Evolutionary conservation across 2,797 vertebrate species (phyloP).

Genomic region (Diglossa cyanea): DNA sequence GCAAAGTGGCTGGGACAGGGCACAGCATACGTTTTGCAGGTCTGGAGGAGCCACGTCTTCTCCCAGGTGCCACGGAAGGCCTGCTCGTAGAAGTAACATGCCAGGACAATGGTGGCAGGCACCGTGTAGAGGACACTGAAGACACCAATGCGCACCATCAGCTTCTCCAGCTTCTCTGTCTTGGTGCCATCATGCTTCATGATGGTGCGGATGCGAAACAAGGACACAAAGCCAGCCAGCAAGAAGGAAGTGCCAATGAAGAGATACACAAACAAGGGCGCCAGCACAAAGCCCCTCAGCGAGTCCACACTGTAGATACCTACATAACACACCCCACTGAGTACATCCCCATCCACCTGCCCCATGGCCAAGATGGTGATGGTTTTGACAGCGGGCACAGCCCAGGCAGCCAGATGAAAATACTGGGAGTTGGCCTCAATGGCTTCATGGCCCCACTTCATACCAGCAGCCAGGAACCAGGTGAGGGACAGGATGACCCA

Average conservation of each 20-base stretch:
- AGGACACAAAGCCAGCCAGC: constrained; percentile 95
- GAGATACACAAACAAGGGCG: constrained; percentile 94
- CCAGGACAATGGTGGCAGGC: constrained; percentile 95
- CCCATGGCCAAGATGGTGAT: constrained; percentile 98
- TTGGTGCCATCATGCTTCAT: constrained; percentile 99
- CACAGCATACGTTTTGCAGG: constrained; percentile 85
- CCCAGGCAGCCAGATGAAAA: constrained; percentile 97
- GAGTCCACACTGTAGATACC: constrained; percentile 94
- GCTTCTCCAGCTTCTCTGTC: constrained; percentile 96
- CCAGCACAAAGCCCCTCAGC: constrained; percentile 92
- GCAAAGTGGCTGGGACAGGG: constrained; percentile 85
- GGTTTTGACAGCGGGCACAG: constrained; percentile 94
- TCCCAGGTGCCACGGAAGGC: constrained; percentile 97
- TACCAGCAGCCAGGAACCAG: constrained; percentile 93
- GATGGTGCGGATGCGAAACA: constrained; percentile 97
- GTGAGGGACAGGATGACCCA: constrained; percentile 91
- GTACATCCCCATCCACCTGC: constrained; percentile 92
- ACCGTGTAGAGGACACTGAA: constrained; percentile 98
- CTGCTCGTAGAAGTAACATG: constrained; percentile 98
- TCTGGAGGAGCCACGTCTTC: constrained; percentile 90
- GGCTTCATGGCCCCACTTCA: constrained; percentile 99
- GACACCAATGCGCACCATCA: constrained; percentile 97
- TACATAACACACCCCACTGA: constrained; percentile 96
- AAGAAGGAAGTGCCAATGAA: constrained; percentile 99
- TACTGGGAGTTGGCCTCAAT: constrained; percentile 98